These are phyloP conservation scores for Neelides sp. DNA, from an alignment of 1,140 invertebrate species.

Conservation along the genomic window DNA sequence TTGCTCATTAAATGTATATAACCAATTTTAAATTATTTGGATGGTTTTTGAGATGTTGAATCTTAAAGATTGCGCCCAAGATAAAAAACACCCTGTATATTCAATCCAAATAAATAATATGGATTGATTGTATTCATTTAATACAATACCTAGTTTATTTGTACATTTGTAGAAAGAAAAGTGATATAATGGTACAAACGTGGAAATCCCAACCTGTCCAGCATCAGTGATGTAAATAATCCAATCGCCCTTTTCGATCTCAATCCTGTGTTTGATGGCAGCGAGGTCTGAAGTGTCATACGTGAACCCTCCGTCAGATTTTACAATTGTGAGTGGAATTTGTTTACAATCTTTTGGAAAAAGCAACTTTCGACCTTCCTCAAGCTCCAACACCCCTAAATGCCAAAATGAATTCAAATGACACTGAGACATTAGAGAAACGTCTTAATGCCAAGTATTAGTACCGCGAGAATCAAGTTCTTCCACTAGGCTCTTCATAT, in stretches of 20 bases:
- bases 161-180: constrained; percentile 1
- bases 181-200: background rate
- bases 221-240: constrained; percentile 90
- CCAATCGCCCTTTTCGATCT: constrained; percentile 80
- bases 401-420: constrained; percentile 18
- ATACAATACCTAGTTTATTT: background rate
- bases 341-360: constrained; percentile 47
- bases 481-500: constrained; percentile 74
- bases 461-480: constrained; percentile 47
- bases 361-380: constrained; percentile 72
- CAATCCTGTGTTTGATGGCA: constrained; percentile 69
- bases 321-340: constrained; percentile 87
- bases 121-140: too few species aligned
- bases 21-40: too few species aligned
- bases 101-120: too few species aligned
- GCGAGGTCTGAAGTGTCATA: constrained; percentile 99
- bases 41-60: too few species aligned
- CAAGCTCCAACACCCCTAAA: constrained; percentile 48
- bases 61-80: too few species aligned
- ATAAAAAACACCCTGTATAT: too few species aligned
- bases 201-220: constrained; percentile 55
- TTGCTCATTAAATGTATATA: too few species aligned
- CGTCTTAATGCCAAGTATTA: background rate
- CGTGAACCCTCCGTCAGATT: constrained; percentile 96
- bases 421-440: background rate